Evolutionary conservation across 2,797 vertebrate species (phyloP), one percentile per base, ranked within the genome.

Genomic region (Crenuchus spilurus): DNA sequence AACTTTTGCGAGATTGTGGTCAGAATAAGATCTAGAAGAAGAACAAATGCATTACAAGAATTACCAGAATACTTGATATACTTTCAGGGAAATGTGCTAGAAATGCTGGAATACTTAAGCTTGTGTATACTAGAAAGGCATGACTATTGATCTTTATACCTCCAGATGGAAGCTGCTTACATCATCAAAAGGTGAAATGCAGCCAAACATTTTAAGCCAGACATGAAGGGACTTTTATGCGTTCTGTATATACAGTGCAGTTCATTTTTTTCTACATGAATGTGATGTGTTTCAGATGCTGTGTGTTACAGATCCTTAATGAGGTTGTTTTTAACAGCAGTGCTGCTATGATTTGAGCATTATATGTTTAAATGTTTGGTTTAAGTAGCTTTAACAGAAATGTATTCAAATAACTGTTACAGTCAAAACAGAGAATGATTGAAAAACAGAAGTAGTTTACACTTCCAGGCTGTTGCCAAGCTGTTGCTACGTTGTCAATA

Each of bases 1-100:
- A 91, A 89, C 89, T 58, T 70, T 48, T 18, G 4, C 7, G 57
- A 54, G 39, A 10, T 14, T 18, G 4, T 26, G 20, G 20, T 48
- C n/a, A 20, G 41, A 49, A 49, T 30, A 8, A 58, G 24, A 20
- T 39, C 22, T 65, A 33, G 42, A 48, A 57, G 41, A 65, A 44
- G 42, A n/a, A n/a, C 1, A 22, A 2, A 26, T 1, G 6, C 22
- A 39, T 69, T 46, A 46, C 18, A 11, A 48, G 42, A 7, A 42
- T 49, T 1, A 42, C 26, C 16, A 26, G 8, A 30, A 41, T 5
- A 22, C 24, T 11, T 10, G 46, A 31, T 22, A 4, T 31, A 7
- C 7, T 37, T 6, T 35, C 30, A 2, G 6, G 26, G 20, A 39
- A 26, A 10, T 63, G 24, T n/a, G 24, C 20, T 16, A 28, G 6